Base-by-base conservation (phyloP, 64 coral and sea anemone species). In the Trachythela sp. region DNA sequence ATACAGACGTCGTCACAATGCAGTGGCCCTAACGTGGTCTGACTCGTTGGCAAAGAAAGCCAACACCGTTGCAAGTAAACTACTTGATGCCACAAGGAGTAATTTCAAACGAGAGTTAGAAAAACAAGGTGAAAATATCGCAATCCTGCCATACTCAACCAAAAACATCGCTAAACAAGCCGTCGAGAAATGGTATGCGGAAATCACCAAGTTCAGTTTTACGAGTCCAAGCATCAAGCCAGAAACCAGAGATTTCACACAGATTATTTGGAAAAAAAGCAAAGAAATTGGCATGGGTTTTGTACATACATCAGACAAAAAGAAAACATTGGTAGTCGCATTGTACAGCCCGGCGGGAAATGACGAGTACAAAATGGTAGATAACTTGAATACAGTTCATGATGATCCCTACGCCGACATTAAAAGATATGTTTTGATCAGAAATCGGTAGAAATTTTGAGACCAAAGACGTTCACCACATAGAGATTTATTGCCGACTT, bases 161-260 rank as follows among this genome's bases (percentile, higher is more conserved):
- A 30, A 22, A 80, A 80, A 80, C 17, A 80, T 80, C 2, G 75
- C 75, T 18, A 80, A 80, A 36, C 31, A 35, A 39, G 75, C 75
- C 26, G 37, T 80, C 4, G 75, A 80, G 75, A 80, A 80, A 36
- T 80, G 75, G 75, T 80, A 80, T 35, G 2, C 31, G 6, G 75
- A 80, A 30, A 80, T 80, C 75, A 80, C 75, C 9, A 80, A 80
- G 75, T 80, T 80, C 20, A 80, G 75, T 22, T 80, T 80, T 8
- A 80, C 13, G 4, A 39, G 30, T 30, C 75, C 75, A 15, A 39
- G 37, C 15, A 35, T 80, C 4, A 30, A 80, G 30, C 4, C 32
- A 20, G 75, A 80, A 20, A 80, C 75, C 31, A 80, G 34, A 38
- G 30, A 80, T 29, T 80, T 80, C 32, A 80, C 33, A 34, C 75